Evolutionary conservation across 2,113 vertebrate genomes (phyloP).

Genomic region (Promerops cafer): DNA sequence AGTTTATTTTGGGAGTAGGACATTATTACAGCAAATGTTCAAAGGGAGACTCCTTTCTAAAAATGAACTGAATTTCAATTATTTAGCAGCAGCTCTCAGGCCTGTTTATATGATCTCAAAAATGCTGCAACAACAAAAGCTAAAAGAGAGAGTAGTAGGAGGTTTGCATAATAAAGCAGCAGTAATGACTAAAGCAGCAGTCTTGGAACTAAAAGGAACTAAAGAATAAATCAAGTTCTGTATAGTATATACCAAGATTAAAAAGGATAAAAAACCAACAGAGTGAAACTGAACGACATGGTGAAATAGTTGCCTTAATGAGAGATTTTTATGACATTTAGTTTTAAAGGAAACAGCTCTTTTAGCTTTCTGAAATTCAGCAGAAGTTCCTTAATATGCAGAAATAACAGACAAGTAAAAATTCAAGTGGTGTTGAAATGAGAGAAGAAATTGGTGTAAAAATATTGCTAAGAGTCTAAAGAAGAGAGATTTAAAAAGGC

Average conservation of each 20-base stretch:
- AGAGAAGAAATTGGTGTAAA: background rate
- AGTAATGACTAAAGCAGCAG: background rate
- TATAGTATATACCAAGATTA: background rate
- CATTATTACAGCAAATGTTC: background rate
- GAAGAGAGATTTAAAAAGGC: background rate
- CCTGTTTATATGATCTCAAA: background rate
- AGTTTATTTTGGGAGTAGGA: background rate
- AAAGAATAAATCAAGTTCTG: background rate
- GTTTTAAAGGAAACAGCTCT: background rate
- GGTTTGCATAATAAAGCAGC: background rate
- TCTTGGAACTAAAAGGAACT: background rate
- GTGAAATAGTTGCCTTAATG: background rate
- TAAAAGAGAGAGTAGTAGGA: background rate
- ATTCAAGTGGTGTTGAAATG: background rate
- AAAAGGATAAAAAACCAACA: background rate
- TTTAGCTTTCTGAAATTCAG: background rate
- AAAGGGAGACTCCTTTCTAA: conserved; percentile 3
- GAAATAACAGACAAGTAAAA: background rate
- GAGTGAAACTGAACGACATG: background rate
- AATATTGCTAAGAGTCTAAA: background rate
- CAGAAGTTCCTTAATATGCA: background rate
- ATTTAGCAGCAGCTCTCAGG: background rate
- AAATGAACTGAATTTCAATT: conserved; percentile 21
- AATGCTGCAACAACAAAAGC: background rate
- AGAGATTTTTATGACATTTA: background rate